Percentiles rank a stretch among this genome's conserved stretches.
Evolutionary conservation across 2,888 invertebrate genomes (phyloP).

Genomic region (Sphaerophoria rueppellii): DNA sequence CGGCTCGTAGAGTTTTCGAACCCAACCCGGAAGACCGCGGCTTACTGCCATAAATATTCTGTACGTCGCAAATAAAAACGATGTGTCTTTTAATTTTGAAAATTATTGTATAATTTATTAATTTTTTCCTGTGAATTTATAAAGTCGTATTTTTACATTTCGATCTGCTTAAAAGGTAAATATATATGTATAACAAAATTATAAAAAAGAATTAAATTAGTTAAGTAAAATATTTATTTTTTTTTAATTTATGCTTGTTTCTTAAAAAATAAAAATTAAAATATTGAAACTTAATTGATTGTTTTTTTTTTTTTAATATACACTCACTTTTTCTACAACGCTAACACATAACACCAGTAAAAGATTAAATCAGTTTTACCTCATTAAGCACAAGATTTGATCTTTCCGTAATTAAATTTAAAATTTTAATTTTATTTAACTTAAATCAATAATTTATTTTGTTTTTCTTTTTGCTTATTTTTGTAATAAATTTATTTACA

Average conservation of each 20-base stretch:
- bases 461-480: neutral
- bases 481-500: conserved; percentile 39
- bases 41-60: too few relatives aligned
- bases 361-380: conserved; percentile 35
- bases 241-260: neutral
- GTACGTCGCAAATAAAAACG: too few relatives aligned
- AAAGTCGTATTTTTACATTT: conserved; percentile 29
- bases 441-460: conserved; percentile 38
- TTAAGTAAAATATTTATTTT: conserved; percentile 6
- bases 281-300: conserved; percentile 9
- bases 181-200: conserved; percentile 37
- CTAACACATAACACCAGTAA: conserved; percentile 58
- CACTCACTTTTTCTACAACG: conserved; percentile 9
- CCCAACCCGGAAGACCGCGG: too few relatives aligned
- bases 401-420: conserved; percentile 16
- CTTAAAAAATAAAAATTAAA: neutral
- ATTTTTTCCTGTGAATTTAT: neutral
- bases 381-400: conserved; percentile 53
- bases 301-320: conserved; percentile 13
- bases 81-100: neutral
- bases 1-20: too few relatives aligned
- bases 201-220: conserved; percentile 36
- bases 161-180: conserved; percentile 2
- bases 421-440: neutral
- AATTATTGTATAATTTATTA: conserved; percentile 47